Evolutionary conservation across 1,140 invertebrate genomes (phyloP), one percentile per base, ranked within the genome.

Genomic region (Drosophila hydei): DNA sequence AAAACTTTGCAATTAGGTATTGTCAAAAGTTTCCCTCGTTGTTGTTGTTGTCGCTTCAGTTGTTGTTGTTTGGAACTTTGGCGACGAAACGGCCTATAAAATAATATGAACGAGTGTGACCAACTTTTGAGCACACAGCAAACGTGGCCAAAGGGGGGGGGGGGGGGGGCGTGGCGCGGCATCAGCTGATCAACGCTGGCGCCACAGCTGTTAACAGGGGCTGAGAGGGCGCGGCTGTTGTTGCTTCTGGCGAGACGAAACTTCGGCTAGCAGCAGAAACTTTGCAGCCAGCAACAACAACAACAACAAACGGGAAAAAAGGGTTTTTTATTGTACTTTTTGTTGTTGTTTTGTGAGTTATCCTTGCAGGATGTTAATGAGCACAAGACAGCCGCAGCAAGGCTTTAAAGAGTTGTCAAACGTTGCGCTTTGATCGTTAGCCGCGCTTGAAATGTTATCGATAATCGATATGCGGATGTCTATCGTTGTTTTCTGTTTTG

Each of bases 1-100:
- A 67, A 87, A 87, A 87, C 78, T 87, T 87, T 87, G 78, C 83
- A 87, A 88, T 87, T 87, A 87, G 83, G 75, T 88, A 87, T 87
- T 87, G 83, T 88, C 78, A 76, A 88, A 85, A 84, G 80, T 85
- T 85, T 84, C 27, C 0, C 7, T 30, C n/a, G n/a, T 40, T 40
- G 38, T 40, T 40, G 59, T 81, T 81, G 47, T 65, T 67, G 58
- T 60, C 67, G 30, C 55, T 61, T 62, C 73, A 77, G 74, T 72
- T 75, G 62, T 75, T 79, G 77, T 72, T 78, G 62, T 58, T 71
- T 45, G 58, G 51, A 84, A 84, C 79, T 84, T 84, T 84, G 79
- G 76, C 79, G 79, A 76, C 79, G 64, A 38, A 68, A 76, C 80
- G 79, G 79, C 80, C 79, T 79, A 84, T 69, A 84, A 84, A 84